phyloP scores from a whole-genome alignment of 2,797 vertebrate species.

The Oreortyx pictus region DNA sequence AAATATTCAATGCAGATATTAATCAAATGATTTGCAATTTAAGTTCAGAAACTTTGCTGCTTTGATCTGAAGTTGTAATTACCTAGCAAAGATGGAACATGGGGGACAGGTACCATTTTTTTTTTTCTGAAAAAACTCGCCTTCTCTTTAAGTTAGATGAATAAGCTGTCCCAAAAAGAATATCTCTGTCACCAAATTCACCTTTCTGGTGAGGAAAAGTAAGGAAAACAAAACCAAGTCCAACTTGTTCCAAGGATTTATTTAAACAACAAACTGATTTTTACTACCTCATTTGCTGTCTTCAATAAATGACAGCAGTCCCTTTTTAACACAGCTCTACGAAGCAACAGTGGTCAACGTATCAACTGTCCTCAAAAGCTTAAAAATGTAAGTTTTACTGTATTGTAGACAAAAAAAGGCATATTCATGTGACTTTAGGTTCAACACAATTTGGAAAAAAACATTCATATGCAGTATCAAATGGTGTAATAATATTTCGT shows the following conservation, averaged over 20 bases:
- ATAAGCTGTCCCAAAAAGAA: neutral
- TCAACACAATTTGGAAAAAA: neutral
- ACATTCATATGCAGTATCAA: slow-evolving; percentile 25
- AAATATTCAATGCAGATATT: neutral
- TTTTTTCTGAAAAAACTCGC: neutral
- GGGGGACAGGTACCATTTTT: neutral
- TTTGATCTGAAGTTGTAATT: neutral
- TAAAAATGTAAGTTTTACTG: slow-evolving; percentile 50
- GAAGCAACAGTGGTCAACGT: slow-evolving; percentile 56
- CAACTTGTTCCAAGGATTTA: slow-evolving; percentile 15
- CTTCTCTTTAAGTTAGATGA: neutral
- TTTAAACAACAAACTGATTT: slow-evolving; percentile 58
- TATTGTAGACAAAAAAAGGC: slow-evolving; percentile 54
- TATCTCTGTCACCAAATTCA: neutral
- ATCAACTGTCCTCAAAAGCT: slow-evolving; percentile 64
- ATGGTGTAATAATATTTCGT: slow-evolving; percentile 41
- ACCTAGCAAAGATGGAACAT: neutral
- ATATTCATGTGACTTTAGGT: slow-evolving; percentile 33
- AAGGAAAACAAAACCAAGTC: slow-evolving; percentile 27
- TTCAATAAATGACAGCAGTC: slow-evolving; percentile 67
- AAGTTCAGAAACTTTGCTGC: neutral
- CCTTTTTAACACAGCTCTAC: slow-evolving; percentile 65
- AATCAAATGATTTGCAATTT: neutral
- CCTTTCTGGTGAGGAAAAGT: neutral
- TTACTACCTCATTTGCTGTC: slow-evolving; percentile 68